Conservation (phyloP, 30 jellyfish, hydroid and myxozoan genomes). For the Mastigias papua region DNA sequence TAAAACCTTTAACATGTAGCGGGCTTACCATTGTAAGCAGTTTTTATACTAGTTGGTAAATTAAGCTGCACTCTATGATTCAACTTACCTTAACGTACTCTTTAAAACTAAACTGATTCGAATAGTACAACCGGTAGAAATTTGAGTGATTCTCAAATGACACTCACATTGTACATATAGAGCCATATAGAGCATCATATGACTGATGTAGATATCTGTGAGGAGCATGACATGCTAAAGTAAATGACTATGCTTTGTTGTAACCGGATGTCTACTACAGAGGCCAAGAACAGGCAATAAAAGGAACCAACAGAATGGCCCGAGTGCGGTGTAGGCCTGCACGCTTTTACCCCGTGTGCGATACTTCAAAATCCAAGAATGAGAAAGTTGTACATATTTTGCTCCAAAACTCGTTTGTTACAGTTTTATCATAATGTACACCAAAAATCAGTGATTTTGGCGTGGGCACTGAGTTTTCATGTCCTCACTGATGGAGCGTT, state of each 20-base stretch:
- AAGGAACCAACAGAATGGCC: background rate
- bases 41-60: too few relatives aligned
- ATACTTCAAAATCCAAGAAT: too few relatives aligned
- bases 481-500: too few relatives aligned
- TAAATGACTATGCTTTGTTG: background rate
- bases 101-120: background rate
- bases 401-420: too few relatives aligned
- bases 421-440: too few relatives aligned
- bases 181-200: too few relatives aligned
- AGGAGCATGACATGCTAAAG: background rate
- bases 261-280: conserved; percentile 1
- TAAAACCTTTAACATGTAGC: too few relatives aligned
- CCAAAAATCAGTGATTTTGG: too few relatives aligned
- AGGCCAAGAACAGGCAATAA: background rate
- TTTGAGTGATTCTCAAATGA: background rate
- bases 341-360: too few relatives aligned
- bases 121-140: background rate
- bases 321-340: background rate
- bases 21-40: background rate
- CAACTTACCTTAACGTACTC: background rate
- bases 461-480: too few relatives aligned
- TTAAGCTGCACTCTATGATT: background rate
- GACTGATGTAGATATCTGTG: background rate
- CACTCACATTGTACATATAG: background rate
- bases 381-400: too few relatives aligned